Evolutionary conservation across 2,113 vertebrate genomes (phyloP).

Genomic region (Phasianus colchicus): DNA sequence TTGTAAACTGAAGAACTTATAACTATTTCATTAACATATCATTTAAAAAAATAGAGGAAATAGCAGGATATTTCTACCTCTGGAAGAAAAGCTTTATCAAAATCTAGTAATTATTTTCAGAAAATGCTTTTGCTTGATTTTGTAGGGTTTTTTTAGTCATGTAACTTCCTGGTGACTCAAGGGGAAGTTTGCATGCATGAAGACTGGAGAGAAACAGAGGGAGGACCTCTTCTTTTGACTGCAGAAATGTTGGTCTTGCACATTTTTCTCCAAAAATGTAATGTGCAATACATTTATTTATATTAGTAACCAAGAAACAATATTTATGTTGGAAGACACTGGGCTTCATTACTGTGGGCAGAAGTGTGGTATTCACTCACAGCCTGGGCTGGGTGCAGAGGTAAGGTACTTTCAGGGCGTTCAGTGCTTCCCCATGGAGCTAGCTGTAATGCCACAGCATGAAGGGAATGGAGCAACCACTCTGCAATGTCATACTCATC

Average conservation of each 20-base stretch:
- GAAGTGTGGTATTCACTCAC: background rate
- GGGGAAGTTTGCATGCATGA: background rate
- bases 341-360: conserved; percentile 17
- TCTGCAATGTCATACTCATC: background rate
- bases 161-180: background rate
- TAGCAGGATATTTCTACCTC: conserved; percentile 9
- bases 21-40: conserved; percentile 38
- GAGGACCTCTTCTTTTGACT: conserved; percentile 16
- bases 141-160: background rate
- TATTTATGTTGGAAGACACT: conserved; percentile 64
- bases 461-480: background rate
- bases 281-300: conserved; percentile 52
- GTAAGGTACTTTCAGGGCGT: background rate
- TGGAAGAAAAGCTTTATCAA: conserved; percentile 46
- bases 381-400: background rate
- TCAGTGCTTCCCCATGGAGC: background rate
- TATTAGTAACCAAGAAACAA: conserved; percentile 63
- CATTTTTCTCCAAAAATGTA: conserved; percentile 62
- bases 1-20: conserved; percentile 48
- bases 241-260: conserved; percentile 60
- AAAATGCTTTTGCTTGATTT: background rate
- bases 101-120: background rate
- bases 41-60: background rate
- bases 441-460: rapidly evolving
- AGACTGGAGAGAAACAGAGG: background rate